phyloP scores from a whole-genome alignment of 1,140 invertebrate genomes.

The Drosophila baimaii region DNA sequence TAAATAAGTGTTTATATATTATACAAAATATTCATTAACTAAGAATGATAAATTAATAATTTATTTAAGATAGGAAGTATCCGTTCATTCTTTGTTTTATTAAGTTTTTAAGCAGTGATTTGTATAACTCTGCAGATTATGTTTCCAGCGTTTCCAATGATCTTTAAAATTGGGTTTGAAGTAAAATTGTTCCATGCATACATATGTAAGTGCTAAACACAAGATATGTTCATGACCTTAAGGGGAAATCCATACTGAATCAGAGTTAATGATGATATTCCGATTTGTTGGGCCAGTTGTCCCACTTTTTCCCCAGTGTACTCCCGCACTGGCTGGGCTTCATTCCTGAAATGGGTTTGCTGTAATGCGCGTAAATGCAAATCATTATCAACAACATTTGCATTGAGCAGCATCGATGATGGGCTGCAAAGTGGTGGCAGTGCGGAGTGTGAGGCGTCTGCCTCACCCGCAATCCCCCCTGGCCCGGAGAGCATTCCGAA shows the following conservation, averaged over 20 bases:
- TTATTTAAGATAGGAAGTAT: not conserved
- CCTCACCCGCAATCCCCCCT: too few species aligned
- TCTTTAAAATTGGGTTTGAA: not conserved
- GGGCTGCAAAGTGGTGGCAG: not conserved
- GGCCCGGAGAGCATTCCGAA: constrained; percentile 21
- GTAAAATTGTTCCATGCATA: not conserved
- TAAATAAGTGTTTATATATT: not conserved
- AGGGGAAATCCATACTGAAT: constrained; percentile 1
- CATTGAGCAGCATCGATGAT: constrained; percentile 48
- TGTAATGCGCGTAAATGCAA: constrained; percentile 70
- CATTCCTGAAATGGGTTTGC: constrained; percentile 36
- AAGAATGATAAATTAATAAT: too few species aligned
- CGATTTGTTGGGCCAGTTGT: not conserved
- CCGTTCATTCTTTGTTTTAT: too few species aligned
- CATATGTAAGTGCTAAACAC: not conserved
- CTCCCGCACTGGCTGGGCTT: not conserved
- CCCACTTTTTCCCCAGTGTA: constrained; percentile 12
- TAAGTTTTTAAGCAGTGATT: not conserved
- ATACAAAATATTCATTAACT: not conserved
- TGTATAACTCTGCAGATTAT: not conserved
- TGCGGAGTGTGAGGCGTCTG: not conserved
- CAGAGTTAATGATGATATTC: constrained; percentile 9
- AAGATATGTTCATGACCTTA: not conserved
- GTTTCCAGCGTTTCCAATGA: not conserved
- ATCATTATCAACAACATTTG: constrained; percentile 78